Evolutionary conservation across 2,888 invertebrate species (phyloP).

Genomic region (Hyposoter dolosus): DNA sequence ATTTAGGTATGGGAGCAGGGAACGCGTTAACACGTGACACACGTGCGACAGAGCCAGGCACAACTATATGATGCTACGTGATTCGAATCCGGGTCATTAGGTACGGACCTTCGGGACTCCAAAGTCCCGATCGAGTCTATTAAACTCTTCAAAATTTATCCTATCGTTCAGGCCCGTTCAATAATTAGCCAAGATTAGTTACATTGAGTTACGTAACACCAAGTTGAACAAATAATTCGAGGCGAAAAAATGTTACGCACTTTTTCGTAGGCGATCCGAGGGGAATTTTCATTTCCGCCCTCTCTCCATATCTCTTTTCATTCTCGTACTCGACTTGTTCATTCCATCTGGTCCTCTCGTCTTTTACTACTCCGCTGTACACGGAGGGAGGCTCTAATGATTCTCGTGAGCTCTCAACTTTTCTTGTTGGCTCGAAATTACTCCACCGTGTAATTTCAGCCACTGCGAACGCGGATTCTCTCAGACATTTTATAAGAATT

Average conservation of each 20-base stretch:
- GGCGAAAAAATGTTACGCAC: background rate
- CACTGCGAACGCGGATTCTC: constrained; percentile 20
- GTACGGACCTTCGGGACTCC: constrained; percentile 17
- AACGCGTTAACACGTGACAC: constrained; percentile 58
- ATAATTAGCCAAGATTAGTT: too few relatives aligned
- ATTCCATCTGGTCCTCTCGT: constrained; percentile 71
- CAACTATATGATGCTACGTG: constrained; percentile 38
- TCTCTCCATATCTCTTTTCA: background rate
- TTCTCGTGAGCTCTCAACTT: constrained; percentile 34
- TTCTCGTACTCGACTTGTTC: constrained; percentile 71
- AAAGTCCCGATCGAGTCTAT: constrained; percentile 30
- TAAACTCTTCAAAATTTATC: background rate
- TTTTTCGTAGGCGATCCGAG: background rate
- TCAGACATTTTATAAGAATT: constrained; percentile 44
- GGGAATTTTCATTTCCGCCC: constrained; percentile 5
- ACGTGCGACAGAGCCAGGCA: constrained; percentile 5
- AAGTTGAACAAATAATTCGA: too few relatives aligned
- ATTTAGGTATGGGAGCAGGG: background rate
- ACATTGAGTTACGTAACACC: too few relatives aligned
- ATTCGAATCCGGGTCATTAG: constrained; percentile 50
- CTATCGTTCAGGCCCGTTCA: too few relatives aligned
- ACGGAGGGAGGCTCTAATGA: constrained; percentile 35
- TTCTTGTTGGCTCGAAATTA: constrained; percentile 33
- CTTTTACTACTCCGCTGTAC: constrained; percentile 57
- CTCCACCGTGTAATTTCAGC: constrained; percentile 52